Evolutionary conservation across 2,888 invertebrate species (phyloP), one percentile per base, ranked within the genome.

Genomic region (Phymatocera aterrima): DNA sequence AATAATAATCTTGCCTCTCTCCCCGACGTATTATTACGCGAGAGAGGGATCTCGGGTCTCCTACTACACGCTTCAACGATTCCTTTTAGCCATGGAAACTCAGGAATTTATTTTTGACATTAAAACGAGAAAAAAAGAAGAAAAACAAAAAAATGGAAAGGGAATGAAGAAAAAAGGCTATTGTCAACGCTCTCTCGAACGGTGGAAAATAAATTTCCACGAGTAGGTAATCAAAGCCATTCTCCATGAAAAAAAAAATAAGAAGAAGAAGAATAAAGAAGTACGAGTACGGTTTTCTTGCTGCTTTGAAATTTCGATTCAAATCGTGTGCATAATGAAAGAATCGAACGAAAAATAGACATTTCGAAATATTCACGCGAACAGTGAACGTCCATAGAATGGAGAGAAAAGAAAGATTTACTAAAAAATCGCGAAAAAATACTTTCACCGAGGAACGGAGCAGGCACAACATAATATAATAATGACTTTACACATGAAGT

Each of bases 1-100:
- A 68, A 68, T 68, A 68, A 68, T 68, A 68, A 68, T 68, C 43
- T 68, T 43, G 61, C 61, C 61, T 43, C 6, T 34, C 34, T n/a
- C n/a, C n/a, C n/a, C n/a, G n/a, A n/a, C 61, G 61, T 64, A 64
- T 64, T 64, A 64, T 64, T 31, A 64, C 61, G 15, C 61, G 37
- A 37, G 61, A 64, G 37, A 64, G 12, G 37, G 61, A 64, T 64
- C 37, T 64, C n/a, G 18, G 37, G 61, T n/a, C 61, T n/a, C n/a
- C n/a, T n/a, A n/a, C n/a, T 37, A 21, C 18, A 64, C 61, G 61
- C 61, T 64, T 37, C 61, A 37, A 64, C 61, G 61, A 37, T 37
- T 64, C 61, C 61, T 64, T 64, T 64, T 64, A 64, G 18, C 61
- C 18, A 18, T 64, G 37, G 21, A 64, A 64, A 64, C 37, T 34